phyloP scores from a whole-genome alignment of 2,888 invertebrate genomes.

The Seira ritae region DNA sequence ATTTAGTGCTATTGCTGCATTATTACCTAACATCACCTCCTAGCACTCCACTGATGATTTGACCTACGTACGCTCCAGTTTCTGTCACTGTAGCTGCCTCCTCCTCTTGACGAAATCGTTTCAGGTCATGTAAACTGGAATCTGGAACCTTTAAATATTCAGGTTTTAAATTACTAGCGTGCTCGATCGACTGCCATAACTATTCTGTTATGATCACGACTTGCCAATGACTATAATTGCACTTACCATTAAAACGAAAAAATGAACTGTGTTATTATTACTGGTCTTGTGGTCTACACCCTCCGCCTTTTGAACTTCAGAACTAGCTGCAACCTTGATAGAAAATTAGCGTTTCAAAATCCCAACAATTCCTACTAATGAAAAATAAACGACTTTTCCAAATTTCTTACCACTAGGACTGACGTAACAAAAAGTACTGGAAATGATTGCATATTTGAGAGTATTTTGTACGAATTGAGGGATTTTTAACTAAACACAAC shows the following conservation, averaged over 20 bases:
- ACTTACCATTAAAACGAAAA: conserved; percentile 46
- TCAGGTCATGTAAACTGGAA: conserved; percentile 10
- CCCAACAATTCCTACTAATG: background rate
- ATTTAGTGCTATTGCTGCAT: background rate
- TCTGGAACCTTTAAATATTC: conserved; percentile 40
- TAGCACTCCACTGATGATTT: conserved; percentile 49
- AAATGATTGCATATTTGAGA: background rate
- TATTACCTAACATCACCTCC: conserved; percentile 39
- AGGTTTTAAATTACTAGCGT: no score
- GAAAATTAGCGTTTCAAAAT: background rate
- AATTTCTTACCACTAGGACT: background rate
- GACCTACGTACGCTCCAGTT: conserved; percentile 43
- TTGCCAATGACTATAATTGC: background rate
- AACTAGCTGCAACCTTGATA: background rate
- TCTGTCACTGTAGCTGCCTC: conserved; percentile 30
- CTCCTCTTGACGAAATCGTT: conserved; percentile 42
- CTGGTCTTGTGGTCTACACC: no score
- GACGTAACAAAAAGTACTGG: background rate
- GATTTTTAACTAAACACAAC: no score
- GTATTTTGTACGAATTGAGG: no score
- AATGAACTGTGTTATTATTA: conserved; percentile 32
- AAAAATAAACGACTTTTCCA: no score
- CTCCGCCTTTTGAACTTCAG: background rate
- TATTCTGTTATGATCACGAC: no score
- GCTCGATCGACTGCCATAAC: no score